Conservation (phyloP, 2,113 vertebrate species). For the Caranx ignobilis region DNA sequence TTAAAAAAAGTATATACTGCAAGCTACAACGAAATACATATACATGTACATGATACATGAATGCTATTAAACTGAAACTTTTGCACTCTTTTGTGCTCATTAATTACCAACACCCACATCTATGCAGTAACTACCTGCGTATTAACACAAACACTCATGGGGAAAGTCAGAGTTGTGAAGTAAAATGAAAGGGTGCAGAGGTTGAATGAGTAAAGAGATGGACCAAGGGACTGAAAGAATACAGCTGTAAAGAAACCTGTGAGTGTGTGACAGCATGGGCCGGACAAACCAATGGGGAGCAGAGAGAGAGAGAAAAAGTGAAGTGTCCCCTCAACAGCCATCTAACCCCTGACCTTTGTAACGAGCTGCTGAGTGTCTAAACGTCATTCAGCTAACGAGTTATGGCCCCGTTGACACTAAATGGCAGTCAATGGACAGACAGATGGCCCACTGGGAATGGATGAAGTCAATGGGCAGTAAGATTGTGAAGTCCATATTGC, state of each 20-base stretch:
- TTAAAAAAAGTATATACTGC: background rate
- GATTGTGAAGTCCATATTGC: constrained; percentile 68
- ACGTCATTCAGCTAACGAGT: constrained; percentile 75
- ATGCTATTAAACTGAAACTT: background rate
- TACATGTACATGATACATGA: too few species aligned
- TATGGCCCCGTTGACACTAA: constrained; percentile 75
- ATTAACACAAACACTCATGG: background rate
- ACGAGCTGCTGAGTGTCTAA: constrained; percentile 75
- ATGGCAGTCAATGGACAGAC: constrained; percentile 80
- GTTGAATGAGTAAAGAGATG: constrained; percentile 2
- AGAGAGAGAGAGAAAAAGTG: constrained; percentile 27
- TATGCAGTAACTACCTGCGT: background rate
- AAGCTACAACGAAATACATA: too few species aligned
- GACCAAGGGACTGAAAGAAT: background rate
- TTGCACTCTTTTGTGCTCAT: background rate
- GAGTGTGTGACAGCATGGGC: constrained; percentile 23
- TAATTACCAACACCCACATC: background rate
- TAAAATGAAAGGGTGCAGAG: constrained; percentile 9
- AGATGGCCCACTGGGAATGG: constrained; percentile 74
- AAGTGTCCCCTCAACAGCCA: constrained; percentile 65
- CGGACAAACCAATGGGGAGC: constrained; percentile 30
- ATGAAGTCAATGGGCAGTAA: constrained; percentile 72
- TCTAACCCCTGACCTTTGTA: constrained; percentile 69
- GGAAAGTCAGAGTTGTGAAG: background rate
- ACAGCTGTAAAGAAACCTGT: background rate